Evolutionary conservation across 2,888 invertebrate genomes (phyloP).

Genomic region (Acrobasis consociella): DNA sequence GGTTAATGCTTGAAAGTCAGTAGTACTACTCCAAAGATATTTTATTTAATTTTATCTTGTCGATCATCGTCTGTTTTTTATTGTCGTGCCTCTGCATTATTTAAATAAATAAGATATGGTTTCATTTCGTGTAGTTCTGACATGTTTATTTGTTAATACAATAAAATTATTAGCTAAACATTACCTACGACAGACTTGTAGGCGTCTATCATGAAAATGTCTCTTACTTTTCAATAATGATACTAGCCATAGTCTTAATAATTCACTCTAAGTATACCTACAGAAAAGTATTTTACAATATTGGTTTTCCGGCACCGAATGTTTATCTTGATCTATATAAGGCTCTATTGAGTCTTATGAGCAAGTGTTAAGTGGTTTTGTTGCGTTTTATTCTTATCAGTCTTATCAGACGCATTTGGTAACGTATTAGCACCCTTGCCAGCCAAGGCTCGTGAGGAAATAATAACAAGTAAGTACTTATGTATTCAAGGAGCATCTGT

Average conservation of each 20-base stretch:
- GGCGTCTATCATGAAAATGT: background rate
- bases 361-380: conserved; percentile 49
- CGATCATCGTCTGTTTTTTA: no score
- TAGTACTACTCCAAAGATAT: no score
- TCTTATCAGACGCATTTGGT: conserved; percentile 50
- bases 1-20: no score
- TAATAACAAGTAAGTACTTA: conserved; percentile 45
- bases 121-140: no score
- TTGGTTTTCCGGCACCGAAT: conserved; percentile 10
- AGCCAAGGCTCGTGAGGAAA: conserved; percentile 58
- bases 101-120: no score
- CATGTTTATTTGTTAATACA: no score
- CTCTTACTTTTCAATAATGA: background rate
- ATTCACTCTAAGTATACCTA: background rate
- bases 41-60: no score
- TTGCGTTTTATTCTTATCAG: conserved; percentile 59
- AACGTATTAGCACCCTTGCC: conserved; percentile 55
- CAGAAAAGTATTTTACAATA: conserved; percentile 9
- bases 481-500: conserved; percentile 49
- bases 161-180: no score
- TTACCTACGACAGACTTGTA: background rate
- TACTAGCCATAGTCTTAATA: background rate
- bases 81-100: no score
- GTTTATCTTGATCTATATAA: conserved; percentile 33
- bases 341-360: conserved; percentile 40